Conservation (phyloP, 1,140 invertebrate species). For the Marisa cornuarietis region DNA sequence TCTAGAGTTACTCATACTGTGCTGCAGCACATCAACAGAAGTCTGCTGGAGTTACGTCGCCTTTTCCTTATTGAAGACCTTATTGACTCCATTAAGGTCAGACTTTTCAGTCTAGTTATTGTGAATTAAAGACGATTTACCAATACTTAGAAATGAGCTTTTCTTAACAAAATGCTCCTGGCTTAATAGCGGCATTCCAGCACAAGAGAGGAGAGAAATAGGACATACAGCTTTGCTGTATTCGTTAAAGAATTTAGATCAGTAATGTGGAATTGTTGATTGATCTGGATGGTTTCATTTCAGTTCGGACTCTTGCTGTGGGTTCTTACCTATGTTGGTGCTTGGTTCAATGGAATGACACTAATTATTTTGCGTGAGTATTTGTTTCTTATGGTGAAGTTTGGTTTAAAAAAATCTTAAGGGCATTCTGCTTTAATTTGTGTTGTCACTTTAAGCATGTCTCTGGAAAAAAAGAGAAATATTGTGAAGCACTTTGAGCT, state of each 20-base stretch:
- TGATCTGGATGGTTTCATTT: conserved; percentile 61
- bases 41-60: conserved; percentile 83
- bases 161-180: too few species aligned
- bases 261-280: too few species aligned
- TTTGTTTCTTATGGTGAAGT: not conserved
- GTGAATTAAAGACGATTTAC: too few species aligned
- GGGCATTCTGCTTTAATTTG: not conserved
- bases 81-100: conserved; percentile 82
- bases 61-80: conserved; percentile 96
- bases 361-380: conserved; percentile 90
- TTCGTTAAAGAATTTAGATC: too few species aligned
- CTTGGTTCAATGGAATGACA: conserved; percentile 98
- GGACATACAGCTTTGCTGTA: too few species aligned
- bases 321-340: conserved; percentile 94
- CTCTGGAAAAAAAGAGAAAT: not conserved
- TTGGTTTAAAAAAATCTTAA: not conserved
- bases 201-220: too few species aligned
- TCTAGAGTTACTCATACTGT: conserved; percentile 84
- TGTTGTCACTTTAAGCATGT: too few species aligned
- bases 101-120: not conserved
- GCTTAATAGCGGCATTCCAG: too few species aligned
- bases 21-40: conserved; percentile 85
- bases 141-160: too few species aligned
- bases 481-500: too few species aligned
- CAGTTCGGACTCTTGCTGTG: conserved; percentile 93